phyloP scores from a whole-genome alignment of 2,888 invertebrate genomes.

The Homarus gammarus region DNA sequence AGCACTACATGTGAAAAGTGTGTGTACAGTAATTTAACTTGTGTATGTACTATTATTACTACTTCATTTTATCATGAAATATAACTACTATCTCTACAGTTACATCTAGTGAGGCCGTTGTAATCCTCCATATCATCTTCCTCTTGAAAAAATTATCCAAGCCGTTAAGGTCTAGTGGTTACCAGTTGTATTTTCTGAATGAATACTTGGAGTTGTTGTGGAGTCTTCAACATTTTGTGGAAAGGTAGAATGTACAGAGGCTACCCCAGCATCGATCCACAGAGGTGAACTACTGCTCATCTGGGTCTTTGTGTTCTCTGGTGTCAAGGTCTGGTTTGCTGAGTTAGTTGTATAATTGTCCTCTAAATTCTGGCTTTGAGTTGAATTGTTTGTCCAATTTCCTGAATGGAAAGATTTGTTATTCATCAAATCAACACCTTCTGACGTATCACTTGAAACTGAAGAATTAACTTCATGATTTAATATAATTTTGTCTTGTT shows the following conservation, averaged over 20 bases:
- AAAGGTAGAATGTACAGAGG: background rate
- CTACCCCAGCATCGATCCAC: background rate
- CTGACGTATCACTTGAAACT: background rate
- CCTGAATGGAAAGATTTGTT: background rate
- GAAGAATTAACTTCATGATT: background rate
- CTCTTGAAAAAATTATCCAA: too few relatives aligned
- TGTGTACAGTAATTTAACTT: too few relatives aligned
- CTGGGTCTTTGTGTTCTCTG: too few relatives aligned
- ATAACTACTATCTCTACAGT: too few relatives aligned
- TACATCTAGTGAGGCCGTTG: too few relatives aligned
- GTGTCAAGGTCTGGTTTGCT: background rate
- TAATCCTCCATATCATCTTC: too few relatives aligned
- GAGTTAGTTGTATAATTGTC: background rate
- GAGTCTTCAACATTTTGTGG: background rate
- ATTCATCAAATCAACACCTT: background rate
- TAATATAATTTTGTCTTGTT: too few relatives aligned
- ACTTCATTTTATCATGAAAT: too few relatives aligned
- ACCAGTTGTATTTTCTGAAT: background rate
- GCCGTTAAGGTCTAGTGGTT: too few relatives aligned
- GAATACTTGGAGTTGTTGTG: background rate
- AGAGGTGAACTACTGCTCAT: background rate
- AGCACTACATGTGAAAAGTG: too few relatives aligned
- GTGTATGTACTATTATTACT: too few relatives aligned
- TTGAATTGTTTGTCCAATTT: background rate
- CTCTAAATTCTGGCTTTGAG: background rate